Evolutionary conservation across 2,113 vertebrate species (phyloP).

Genomic region (Myrmecobius fasciatus): DNA sequence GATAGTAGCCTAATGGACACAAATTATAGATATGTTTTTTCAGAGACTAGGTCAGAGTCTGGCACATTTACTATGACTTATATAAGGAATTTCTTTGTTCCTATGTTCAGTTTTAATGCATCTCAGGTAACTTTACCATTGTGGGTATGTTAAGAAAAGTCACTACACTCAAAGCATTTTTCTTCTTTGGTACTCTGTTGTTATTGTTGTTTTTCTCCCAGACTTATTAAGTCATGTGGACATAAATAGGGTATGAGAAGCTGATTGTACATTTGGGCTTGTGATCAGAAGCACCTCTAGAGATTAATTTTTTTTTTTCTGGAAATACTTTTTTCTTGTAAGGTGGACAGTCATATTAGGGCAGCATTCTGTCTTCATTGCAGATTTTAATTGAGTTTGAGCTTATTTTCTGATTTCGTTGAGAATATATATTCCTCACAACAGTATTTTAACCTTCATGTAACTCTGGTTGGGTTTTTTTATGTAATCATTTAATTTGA

Average conservation of each 20-base stretch:
- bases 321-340: conserved; percentile 60
- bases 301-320: conserved; percentile 44
- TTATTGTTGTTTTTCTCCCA: neutral
- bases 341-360: conserved; percentile 34
- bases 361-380: conserved; percentile 50
- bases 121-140: neutral
- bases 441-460: conserved; percentile 29
- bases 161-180: conserved; percentile 26
- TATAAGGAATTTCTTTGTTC: neutral
- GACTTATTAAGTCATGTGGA: conserved; percentile 39
- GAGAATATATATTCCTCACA: conserved; percentile 4
- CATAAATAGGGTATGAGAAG: conserved; percentile 50
- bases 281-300: conserved; percentile 34
- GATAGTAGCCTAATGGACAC: too few relatives aligned
- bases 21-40: too few relatives aligned
- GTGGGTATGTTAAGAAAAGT: neutral
- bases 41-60: too few relatives aligned
- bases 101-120: neutral
- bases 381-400: conserved; percentile 49
- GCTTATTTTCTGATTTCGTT: conserved; percentile 30
- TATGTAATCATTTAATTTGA: conserved; percentile 38
- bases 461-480: conserved; percentile 21
- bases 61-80: neutral
- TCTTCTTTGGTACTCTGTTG: conserved; percentile 12
- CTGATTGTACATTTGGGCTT: conserved; percentile 39